Evolutionary conservation across 2,113 vertebrate species (phyloP), one percentile per base, ranked within the genome.

Genomic region (Ciconia stormi): DNA sequence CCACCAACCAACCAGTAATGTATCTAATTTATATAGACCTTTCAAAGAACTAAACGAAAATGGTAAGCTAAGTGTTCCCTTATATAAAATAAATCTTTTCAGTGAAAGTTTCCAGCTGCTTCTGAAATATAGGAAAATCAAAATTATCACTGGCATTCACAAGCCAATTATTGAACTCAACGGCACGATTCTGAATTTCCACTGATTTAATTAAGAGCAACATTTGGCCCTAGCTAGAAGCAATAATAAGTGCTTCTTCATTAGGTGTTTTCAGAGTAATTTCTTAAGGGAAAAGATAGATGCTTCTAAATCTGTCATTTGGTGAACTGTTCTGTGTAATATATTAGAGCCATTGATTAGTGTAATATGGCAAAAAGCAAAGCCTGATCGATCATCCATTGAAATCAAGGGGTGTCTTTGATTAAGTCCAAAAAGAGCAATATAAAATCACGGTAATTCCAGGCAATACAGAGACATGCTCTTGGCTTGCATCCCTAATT

Each of bases 281-380:
- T 98, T 97, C 95, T 98, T 97, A 96, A 92, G 90, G 93, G 96
- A 95, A 94, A 95, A 96, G 95, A 96, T 94, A 95, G 92, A 95
- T 97, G 97, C 84, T 94, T 97, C 90, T 96, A 93, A 96, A 98
- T 91, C 95, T 98, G 87, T 82, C 96, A 94, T 93, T 97, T 97
- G 97, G 89, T 96, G 97, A 97, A 94, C 94, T 87, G 95, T 87
- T 97, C 95, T 78, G 9, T 94, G 94, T 97, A 97, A 98, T 97
- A 92, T 97, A 97, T 97, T 98, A 97, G 97, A 97, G 97, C 91
- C 97, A 97, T 98, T 98, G 97, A 97, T 94, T 97, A 97, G 96
- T 96, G 87, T 55, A 97, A 98, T 97, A 96, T 90, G 93, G 94
- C 93, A 96, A 95, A 98, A 98, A 98, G 97, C 97, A 97, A 97